Evolutionary conservation across 2,113 vertebrate genomes (phyloP), one percentile per base, ranked within the genome.

Genomic region (Pica pica): DNA sequence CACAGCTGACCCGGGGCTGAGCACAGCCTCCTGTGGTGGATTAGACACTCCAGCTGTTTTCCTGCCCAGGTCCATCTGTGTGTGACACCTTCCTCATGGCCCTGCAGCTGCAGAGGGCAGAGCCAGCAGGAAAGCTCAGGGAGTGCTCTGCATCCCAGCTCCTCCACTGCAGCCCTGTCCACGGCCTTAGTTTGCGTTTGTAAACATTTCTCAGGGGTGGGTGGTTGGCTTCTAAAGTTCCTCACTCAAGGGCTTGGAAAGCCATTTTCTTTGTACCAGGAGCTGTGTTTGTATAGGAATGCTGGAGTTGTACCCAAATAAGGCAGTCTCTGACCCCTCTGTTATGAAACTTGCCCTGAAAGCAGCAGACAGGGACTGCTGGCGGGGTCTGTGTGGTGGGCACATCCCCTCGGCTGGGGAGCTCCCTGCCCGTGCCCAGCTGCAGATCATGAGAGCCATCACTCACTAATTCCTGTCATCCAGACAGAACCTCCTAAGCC

Each of bases 371-470:
- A 22, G 56, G 21, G 61, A 30, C 3, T 5, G 11, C 24, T 7
- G 23, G 4, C 20, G 5, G 3, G 1, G 47, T 14, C 23, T 42
- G 4, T 18, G 5, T 10, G 4, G 0, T 2, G 71, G 83, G 28
- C 42, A 28, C 52, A 5, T 6, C 27, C 21, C 37, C 35, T 10
- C 3, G 10, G 65, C 75, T 6, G 50, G 47, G 57, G 44, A 56
- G 57, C 31, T 10, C 12, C n/a, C 61, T 77, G 59, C 63, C 55
- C 10, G 0, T 22, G 15, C 47, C 44, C 91, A 80, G 67, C 76
- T 83, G 71, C 2, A 1, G 6, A 0, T 3, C 39, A 0, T 60
- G 71, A 42, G 4, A 1, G 11, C 2, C 31, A 47, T 23, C 42
- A 2, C 61, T 16, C 55, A 2, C 20, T 7, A 2, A 75, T 31